Conservation (phyloP, 2,797 vertebrate species). For the Amphiprion clarkii region DNA sequence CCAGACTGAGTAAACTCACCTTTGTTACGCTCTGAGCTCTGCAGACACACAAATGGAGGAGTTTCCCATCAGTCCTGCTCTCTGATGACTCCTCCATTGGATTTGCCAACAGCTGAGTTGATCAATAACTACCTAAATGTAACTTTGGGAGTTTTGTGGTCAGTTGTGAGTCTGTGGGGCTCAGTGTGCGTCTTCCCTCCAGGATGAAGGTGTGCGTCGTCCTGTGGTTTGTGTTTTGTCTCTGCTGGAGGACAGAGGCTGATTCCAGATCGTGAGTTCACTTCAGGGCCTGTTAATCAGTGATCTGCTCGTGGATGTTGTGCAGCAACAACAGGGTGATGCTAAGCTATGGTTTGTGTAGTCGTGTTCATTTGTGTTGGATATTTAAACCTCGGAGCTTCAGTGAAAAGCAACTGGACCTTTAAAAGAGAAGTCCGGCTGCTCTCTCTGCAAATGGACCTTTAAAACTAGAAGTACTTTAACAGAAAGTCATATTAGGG, state of each 20-base stretch:
- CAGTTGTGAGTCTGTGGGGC: background rate
- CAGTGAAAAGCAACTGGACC: too few relatives aligned
- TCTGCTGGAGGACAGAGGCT: constrained; percentile 46
- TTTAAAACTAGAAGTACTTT: too few relatives aligned
- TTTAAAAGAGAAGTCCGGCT: too few relatives aligned
- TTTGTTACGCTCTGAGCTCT: constrained; percentile 37
- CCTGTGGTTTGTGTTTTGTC: constrained; percentile 45
- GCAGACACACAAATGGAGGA: constrained; percentile 10
- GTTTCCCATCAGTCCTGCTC: background rate
- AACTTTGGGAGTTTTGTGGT: background rate
- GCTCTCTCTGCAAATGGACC: too few relatives aligned
- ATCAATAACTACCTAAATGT: constrained; percentile 23
- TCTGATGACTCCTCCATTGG: background rate
- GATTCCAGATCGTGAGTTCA: constrained; percentile 62
- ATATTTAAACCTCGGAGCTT: too few relatives aligned
- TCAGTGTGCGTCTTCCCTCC: constrained; percentile 10
- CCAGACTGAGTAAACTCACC: constrained; percentile 60
- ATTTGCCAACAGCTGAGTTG: constrained; percentile 24
- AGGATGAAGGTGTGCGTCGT: constrained; percentile 66
- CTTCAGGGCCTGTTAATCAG: too few relatives aligned
- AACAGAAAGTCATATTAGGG: too few relatives aligned
- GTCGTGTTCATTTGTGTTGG: too few relatives aligned
- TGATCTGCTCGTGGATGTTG: too few relatives aligned
- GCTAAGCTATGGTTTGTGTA: too few relatives aligned
- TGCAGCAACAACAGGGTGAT: too few relatives aligned